Evolutionary conservation across 2,888 invertebrate species (phyloP).

Genomic region (Sipha maydis): DNA sequence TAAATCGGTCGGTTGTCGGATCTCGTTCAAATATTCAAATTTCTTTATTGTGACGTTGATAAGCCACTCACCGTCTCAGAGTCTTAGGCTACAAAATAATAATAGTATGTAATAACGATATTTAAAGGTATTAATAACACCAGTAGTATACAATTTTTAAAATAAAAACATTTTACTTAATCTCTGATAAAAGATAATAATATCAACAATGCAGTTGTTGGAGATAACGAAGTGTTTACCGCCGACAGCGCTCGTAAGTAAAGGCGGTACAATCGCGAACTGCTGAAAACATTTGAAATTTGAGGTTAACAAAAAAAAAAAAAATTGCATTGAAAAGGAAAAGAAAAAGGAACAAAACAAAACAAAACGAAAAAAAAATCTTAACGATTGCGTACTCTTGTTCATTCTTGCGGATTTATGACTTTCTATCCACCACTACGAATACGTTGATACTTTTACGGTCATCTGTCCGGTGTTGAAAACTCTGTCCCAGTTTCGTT

Average conservation of each 20-base stretch:
- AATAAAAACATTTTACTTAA: too few relatives aligned
- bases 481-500: conserved; percentile 38
- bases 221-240: conserved; percentile 27
- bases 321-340: background rate
- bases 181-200: background rate
- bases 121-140: too few relatives aligned
- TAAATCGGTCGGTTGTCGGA: background rate
- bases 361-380: conserved; percentile 3
- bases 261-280: background rate
- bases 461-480: conserved; percentile 6
- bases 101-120: too few relatives aligned
- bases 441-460: background rate
- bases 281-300: background rate
- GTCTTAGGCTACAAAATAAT: too few relatives aligned
- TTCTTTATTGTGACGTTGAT: background rate
- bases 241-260: background rate
- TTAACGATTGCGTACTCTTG: background rate
- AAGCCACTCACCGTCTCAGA: too few relatives aligned
- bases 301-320: conserved; percentile 38
- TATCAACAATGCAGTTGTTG: background rate
- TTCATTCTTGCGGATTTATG: too few relatives aligned
- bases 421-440: background rate
- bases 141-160: too few relatives aligned
- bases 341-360: background rate
- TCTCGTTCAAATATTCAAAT: background rate